These are phyloP conservation scores for Acrocyrtus sp. DNA, from an alignment of 2,888 invertebrate species.

Conservation along the genomic window DNA sequence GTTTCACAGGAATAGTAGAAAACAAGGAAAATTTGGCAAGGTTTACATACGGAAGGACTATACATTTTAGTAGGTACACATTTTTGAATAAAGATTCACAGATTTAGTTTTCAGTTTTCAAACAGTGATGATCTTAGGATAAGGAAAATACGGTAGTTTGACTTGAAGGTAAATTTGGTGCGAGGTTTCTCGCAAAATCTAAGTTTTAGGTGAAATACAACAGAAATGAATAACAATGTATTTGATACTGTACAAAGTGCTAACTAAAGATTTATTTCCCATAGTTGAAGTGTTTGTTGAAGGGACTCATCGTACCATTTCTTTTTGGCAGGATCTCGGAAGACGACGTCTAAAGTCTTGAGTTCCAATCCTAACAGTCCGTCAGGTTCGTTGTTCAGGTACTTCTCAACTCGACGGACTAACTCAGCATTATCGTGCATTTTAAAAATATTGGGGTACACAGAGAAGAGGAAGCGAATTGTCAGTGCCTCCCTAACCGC, in stretches of 20 bases:
- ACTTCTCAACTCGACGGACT: slow-evolving; percentile 62
- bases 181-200: too few species aligned
- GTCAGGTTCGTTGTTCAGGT: slow-evolving; percentile 62
- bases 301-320: slow-evolving; percentile 89
- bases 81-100: not conserved
- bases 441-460: slow-evolving; percentile 64
- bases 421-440: slow-evolving; percentile 64
- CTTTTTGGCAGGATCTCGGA: slow-evolving; percentile 78
- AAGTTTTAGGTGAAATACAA: too few species aligned
- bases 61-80: not conserved
- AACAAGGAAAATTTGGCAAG: slow-evolving; percentile 51
- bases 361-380: slow-evolving; percentile 83
- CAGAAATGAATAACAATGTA: too few species aligned
- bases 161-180: not conserved
- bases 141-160: not conserved
- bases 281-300: slow-evolving; percentile 88
- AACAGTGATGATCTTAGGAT: too few species aligned
- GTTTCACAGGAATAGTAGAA: slow-evolving; percentile 47
- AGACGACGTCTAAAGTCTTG: slow-evolving; percentile 80
- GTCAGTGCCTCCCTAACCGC: slow-evolving; percentile 62
- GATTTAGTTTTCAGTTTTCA: not conserved
- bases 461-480: slow-evolving; percentile 63
- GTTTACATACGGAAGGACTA: slow-evolving; percentile 29
- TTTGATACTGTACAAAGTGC: not conserved
- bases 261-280: slow-evolving; percentile 87